Conservation (phyloP, 2,113 vertebrate species). For the Psilopsiagon aurifrons region DNA sequence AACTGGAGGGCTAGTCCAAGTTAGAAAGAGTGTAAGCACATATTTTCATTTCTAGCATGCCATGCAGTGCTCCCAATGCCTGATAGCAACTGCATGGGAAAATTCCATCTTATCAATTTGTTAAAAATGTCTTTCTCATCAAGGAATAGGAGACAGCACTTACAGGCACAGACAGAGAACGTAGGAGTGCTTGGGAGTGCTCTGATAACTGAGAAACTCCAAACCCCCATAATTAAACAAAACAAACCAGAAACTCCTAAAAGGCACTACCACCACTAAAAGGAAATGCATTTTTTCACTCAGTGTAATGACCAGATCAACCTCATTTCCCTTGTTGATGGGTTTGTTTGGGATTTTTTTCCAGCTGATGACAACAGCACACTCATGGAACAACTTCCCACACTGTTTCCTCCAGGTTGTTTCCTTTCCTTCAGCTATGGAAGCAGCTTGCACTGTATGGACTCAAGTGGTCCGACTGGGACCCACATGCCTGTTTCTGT, state of each 20-base stretch:
- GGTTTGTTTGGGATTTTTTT: accelerated
- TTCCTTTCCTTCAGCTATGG: slow-evolving; percentile 49
- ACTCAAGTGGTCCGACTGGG: background rate
- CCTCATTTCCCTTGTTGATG: background rate
- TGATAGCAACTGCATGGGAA: background rate
- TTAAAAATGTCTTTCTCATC: background rate
- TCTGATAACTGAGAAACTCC: background rate
- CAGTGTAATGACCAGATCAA: background rate
- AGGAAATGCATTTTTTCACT: slow-evolving; percentile 30
- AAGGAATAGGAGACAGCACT: background rate
- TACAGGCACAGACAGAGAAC: background rate
- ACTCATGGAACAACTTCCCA: slow-evolving; percentile 4
- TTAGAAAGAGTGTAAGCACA: background rate
- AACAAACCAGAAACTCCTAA: slow-evolving; percentile 25
- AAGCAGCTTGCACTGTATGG: background rate
- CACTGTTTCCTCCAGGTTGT: background rate
- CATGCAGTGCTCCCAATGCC: background rate
- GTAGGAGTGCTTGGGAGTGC: slow-evolving; percentile 13
- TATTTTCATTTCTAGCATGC: background rate
- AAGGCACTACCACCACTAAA: background rate
- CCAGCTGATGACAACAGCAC: slow-evolving; percentile 24
- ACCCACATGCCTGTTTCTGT: background rate
- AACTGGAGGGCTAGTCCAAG: background rate
- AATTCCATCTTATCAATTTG: slow-evolving; percentile 23
- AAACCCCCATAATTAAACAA: background rate